These are phyloP conservation scores for Ammospiza nelsoni DNA, from an alignment of 2,113 vertebrate species.

Conservation along the genomic window DNA sequence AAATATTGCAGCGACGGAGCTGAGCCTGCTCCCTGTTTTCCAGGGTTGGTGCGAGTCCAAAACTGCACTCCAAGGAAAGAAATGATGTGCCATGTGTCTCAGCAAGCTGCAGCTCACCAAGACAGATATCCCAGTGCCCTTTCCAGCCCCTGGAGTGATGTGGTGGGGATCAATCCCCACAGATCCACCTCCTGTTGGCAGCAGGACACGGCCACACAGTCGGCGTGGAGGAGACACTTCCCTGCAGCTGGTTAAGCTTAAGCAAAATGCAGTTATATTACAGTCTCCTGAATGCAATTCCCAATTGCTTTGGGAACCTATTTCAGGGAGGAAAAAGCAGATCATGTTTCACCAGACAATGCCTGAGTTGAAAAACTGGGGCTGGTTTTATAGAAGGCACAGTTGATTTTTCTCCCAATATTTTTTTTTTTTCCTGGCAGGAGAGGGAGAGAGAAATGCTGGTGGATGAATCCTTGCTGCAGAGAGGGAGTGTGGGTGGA, in stretches of 20 bases:
- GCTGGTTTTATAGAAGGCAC: neutral
- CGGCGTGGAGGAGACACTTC: neutral
- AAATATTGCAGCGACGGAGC: neutral
- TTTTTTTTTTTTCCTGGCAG: neutral
- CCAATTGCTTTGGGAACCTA: slow-evolving; percentile 14
- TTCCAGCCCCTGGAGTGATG: neutral
- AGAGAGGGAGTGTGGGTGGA: neutral
- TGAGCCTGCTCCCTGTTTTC: neutral
- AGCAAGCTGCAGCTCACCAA: neutral
- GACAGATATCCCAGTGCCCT: neutral
- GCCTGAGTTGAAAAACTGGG: neutral
- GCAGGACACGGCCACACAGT: neutral
- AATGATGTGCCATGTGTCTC: neutral
- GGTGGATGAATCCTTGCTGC: neutral
- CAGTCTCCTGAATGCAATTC: slow-evolving; percentile 9
- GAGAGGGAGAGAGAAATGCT: neutral
- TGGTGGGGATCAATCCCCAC: neutral
- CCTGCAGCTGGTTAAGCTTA: slow-evolving; percentile 47
- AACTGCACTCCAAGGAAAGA: neutral
- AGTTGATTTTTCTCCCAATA: neutral
- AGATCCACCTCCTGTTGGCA: neutral
- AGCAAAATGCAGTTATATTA: slow-evolving; percentile 11
- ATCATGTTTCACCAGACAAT: slow-evolving; percentile 38
- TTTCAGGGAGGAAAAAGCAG: slow-evolving; percentile 38
- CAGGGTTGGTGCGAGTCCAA: neutral